Percentiles rank a stretch among this genome's conserved stretches.
Evolutionary conservation across 2,888 invertebrate genomes (phyloP).

Genomic region (Drosophila birchii): DNA sequence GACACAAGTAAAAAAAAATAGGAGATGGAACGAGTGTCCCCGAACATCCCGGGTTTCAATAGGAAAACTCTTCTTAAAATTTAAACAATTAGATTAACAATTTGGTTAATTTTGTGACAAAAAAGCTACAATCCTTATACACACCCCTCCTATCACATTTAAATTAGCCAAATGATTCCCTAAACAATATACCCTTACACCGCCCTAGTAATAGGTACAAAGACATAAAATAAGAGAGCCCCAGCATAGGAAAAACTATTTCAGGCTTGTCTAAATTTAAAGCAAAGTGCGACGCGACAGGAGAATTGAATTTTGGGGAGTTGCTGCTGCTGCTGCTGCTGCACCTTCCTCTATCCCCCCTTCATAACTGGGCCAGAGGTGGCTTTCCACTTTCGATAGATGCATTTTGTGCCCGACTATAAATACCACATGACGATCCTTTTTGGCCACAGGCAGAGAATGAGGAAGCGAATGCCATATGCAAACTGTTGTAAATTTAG

Average conservation of each 20-base stretch:
- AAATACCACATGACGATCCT: conserved; percentile 45
- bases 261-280: conserved; percentile 31
- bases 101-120: no score
- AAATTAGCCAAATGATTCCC: background rate
- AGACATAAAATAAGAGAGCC: background rate
- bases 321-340: background rate
- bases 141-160: background rate
- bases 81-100: rapidly evolving
- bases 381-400: conserved; percentile 28
- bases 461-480: conserved; percentile 73
- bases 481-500: conserved; percentile 67
- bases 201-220: background rate
- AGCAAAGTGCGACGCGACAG: conserved; percentile 21
- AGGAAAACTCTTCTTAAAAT: background rate
- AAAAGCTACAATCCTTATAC: background rate
- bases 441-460: conserved; percentile 43
- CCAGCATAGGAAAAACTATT: conserved; percentile 33
- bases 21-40: background rate
- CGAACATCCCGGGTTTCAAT: background rate
- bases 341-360: conserved; percentile 10
- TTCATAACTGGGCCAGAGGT: conserved; percentile 42
- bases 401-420: conserved; percentile 34
- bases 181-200: background rate
- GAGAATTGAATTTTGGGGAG: conserved; percentile 32
- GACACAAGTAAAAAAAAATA: conserved; percentile 55